phyloP scores from a whole-genome alignment of 64 coral and sea anemone genomes.

The Acropora yongei region DNA sequence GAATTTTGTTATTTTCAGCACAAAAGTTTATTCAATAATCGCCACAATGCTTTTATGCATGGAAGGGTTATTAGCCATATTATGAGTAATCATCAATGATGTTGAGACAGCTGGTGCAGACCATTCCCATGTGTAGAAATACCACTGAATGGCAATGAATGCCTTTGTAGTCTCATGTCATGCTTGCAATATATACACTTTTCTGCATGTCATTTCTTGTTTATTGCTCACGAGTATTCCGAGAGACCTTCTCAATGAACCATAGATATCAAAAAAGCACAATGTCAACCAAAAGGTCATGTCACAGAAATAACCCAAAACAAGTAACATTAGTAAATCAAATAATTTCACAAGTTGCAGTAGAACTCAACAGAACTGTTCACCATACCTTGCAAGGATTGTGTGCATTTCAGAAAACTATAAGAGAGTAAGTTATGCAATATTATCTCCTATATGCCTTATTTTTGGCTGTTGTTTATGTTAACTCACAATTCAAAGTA shows the following conservation, averaged over 20 bases:
- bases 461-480: neutral
- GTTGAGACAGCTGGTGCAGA: neutral
- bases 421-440: neutral
- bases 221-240: neutral
- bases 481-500: neutral
- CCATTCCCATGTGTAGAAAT: neutral
- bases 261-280: constrained; percentile 10
- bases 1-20: neutral
- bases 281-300: neutral
- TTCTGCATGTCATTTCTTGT: neutral
- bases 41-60: neutral
- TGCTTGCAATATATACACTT: too few relatives aligned
- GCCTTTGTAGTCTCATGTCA: too few relatives aligned
- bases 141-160: neutral
- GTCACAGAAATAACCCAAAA: neutral
- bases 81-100: too few relatives aligned
- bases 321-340: neutral
- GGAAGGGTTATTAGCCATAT: neutral
- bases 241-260: neutral
- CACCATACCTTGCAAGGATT: neutral
- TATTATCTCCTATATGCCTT: neutral
- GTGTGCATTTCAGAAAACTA: neutral
- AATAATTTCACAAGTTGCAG: neutral
- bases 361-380: neutral
- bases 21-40: neutral